A percentile compares a stretch with the other conserved stretches of the same genome.
Evolutionary conservation across 2,888 invertebrate genomes (phyloP).

Genomic region (Parnassius apollo): DNA sequence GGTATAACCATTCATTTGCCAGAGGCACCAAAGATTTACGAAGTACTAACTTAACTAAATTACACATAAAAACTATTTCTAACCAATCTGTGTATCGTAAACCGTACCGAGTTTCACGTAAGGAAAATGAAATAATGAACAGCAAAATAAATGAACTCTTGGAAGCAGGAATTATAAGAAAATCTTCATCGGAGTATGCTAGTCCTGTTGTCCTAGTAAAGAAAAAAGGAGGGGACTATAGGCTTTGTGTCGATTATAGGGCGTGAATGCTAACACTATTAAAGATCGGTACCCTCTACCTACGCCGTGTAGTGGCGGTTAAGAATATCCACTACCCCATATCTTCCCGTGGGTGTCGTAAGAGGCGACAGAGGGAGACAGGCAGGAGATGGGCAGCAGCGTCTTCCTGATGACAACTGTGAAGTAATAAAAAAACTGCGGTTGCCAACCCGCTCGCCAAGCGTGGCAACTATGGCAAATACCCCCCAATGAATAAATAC

Average conservation of each 20-base stretch:
- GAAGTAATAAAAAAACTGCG: no score
- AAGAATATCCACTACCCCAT: no score
- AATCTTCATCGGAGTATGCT: slow-evolving; percentile 9
- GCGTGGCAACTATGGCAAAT: no score
- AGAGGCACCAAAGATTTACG: slow-evolving; percentile 20
- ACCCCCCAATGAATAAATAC: no score
- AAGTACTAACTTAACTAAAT: slow-evolving; percentile 13
- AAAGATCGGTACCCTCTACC: slow-evolving; percentile 8
- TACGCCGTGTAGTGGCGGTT: no score
- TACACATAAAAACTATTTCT: slow-evolving; percentile 16
- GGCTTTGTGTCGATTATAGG: slow-evolving; percentile 7
- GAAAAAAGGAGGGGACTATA: slow-evolving; percentile 9
- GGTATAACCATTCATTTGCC: slow-evolving; percentile 14
- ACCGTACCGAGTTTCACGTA: slow-evolving; percentile 19
- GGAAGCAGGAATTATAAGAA: background rate
- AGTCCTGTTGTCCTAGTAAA: slow-evolving; percentile 7
- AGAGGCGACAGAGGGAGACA: no score
- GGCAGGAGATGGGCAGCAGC: no score
- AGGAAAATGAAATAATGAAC: slow-evolving; percentile 21
- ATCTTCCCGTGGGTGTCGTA: no score
- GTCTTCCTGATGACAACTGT: no score
- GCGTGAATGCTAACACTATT: slow-evolving; percentile 3
- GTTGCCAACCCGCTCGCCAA: no score
- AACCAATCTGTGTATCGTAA: slow-evolving; percentile 4
- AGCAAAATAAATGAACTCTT: slow-evolving; percentile 1